Base-by-base conservation (phyloP, 1,140 invertebrate genomes). In the Wasmannia auropunctata region DNA sequence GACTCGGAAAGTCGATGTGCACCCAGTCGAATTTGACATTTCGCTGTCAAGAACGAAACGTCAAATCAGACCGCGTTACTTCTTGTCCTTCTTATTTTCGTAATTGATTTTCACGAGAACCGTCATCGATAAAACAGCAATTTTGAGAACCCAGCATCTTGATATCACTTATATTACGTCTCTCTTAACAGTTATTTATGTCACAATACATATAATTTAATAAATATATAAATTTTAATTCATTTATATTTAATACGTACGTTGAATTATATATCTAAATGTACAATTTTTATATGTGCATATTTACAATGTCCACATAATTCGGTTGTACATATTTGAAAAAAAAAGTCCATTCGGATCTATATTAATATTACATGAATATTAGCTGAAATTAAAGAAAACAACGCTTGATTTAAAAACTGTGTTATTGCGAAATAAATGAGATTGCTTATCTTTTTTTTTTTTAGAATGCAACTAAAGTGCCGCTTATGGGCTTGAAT, bases 401-500 rank as follows among this genome's bases (percentile, higher is more conserved):
- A 14, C 16, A 54, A 51, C 3, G 7, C 8, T 43, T 8, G 0
- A 43, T 16, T 22, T 46, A 1, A 19, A 63, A 2, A 25, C 8
- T 16, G 3, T 25, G 1, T 10, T 31, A 65, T 22, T 49, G 5
- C 16, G 16, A 34, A 28, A n/a, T 14, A 40, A 49, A 40, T 46
- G 16, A 22, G 22, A 22, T 63, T 22, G 37, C 49, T 65, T 31
- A 56, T 63, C 51, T 60, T 25, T 63, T 81, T 37, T 22, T 60
- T 25, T 63, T 81, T 37, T 22, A 95, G 94, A 94, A 91, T 87
- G 87, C 92, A 69, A 70, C 89, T 16, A 94, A 94, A 86, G 92
- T 95, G 69, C 94, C 94, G 5, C 91, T 93, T 28, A 95, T 95
- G 94, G 94, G 94, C 11, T 86, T 94, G 31, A 91, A 94, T 88